phyloP scores from a whole-genome alignment of 2,113 vertebrate species.

The Myiopsitta monachus region DNA sequence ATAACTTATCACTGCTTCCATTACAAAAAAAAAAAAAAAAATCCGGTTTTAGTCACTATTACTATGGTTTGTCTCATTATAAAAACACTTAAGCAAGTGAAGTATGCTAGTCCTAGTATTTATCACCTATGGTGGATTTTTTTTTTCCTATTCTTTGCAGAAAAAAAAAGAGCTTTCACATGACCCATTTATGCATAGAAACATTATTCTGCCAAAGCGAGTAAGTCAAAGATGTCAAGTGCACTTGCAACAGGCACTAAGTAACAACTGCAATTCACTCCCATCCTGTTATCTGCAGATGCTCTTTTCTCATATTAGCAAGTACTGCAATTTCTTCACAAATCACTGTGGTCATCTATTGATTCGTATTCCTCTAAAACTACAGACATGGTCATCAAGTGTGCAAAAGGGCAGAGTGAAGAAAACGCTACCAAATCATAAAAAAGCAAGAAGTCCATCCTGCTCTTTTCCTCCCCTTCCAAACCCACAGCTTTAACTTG shows the following conservation, averaged over 20 bases:
- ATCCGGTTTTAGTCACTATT: not conserved
- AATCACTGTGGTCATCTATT: not conserved
- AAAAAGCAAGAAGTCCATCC: not conserved
- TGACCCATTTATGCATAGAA: not conserved
- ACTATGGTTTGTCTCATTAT: not conserved
- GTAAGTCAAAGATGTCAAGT: not conserved
- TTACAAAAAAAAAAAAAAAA: not conserved
- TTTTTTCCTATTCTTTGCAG: not conserved
- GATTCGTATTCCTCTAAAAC: not conserved
- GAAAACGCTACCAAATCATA: not conserved
- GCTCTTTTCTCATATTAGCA: not conserved
- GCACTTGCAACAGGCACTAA: not conserved
- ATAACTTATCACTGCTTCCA: not conserved
- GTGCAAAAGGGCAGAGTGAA: not conserved
- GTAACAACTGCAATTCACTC: not conserved
- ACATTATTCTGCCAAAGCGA: not conserved
- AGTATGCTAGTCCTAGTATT: not conserved
- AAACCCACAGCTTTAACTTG: not conserved
- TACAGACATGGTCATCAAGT: not conserved
- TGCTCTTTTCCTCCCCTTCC: not conserved
- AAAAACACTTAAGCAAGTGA: not conserved
- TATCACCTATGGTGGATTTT: not conserved
- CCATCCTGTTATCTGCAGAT: not conserved
- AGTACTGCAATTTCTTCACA: not conserved
- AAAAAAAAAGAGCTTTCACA: not conserved